A percentile compares a stretch with the other conserved stretches of the same genome.
Evolutionary conservation across 1,140 invertebrate species (phyloP).

Genomic region (Hycleus phaleratus): DNA sequence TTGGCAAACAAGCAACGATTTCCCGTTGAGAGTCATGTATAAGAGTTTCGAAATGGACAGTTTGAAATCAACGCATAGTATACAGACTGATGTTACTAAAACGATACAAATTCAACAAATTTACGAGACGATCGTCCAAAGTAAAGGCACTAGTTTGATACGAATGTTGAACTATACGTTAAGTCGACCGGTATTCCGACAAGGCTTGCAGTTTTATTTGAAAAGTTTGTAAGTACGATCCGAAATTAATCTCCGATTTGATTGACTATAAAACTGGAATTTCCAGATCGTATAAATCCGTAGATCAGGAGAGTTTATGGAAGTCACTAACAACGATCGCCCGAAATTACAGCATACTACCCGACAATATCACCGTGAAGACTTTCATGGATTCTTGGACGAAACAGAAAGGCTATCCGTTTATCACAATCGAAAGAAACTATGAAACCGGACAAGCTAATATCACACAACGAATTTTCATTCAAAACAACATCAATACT

Average conservation of each 20-base stretch:
- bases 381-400: conserved; percentile 57
- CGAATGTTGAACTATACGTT: conserved; percentile 58
- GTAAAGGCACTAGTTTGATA: conserved; percentile 41
- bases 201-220: conserved; percentile 48
- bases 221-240: conserved; percentile 35
- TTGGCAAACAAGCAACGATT: conserved; percentile 30
- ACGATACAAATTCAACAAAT: conserved; percentile 32
- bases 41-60: conserved; percentile 29
- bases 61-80: conserved; percentile 29
- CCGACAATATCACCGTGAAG: conserved; percentile 36
- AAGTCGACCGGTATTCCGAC: conserved; percentile 48
- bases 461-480: conserved; percentile 43
- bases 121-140: conserved; percentile 26
- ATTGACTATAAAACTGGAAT: neutral
- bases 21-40: conserved; percentile 29
- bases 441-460: conserved; percentile 41
- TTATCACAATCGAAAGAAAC: conserved; percentile 51
- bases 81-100: conserved; percentile 28
- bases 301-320: conserved; percentile 31
- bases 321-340: conserved; percentile 21
- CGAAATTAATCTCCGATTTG: neutral
- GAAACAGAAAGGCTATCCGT: conserved; percentile 55
- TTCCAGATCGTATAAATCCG: conserved; percentile 28
- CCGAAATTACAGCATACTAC: conserved; percentile 24
- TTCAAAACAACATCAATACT: conserved; percentile 11